Conservation (phyloP, 2,113 vertebrate species). For the Ariopsis seemanni region DNA sequence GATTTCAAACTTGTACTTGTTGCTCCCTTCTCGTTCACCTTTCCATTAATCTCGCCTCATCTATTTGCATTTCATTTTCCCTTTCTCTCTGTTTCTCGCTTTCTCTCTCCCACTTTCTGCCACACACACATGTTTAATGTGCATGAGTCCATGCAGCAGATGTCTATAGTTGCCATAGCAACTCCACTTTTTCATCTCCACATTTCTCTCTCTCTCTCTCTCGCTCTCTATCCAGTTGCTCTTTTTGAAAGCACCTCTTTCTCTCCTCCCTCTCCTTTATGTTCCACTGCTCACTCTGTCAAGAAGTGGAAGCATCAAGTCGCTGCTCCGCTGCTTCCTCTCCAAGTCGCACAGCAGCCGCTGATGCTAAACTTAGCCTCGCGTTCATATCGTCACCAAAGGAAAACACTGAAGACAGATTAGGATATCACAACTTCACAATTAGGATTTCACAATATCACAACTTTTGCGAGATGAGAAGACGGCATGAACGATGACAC, state of each 20-base stretch:
- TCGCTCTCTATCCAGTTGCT: neutral
- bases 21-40: neutral
- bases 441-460: too few species aligned
- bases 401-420: neutral
- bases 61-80: constrained; percentile 2
- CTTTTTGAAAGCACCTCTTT: constrained; percentile 37
- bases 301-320: neutral
- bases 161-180: constrained; percentile 51
- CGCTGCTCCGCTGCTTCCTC: neutral
- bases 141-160: constrained; percentile 34
- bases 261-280: neutral
- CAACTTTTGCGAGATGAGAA: neutral
- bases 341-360: neutral
- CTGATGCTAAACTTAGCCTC: constrained; percentile 8
- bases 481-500: neutral
- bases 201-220: neutral
- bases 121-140: constrained; percentile 47
- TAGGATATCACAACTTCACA: too few species aligned
- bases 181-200: constrained; percentile 38
- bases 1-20: neutral
- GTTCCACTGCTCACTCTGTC: constrained; percentile 18
- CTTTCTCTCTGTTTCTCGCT: neutral
- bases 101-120: constrained; percentile 6
- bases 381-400: neutral
- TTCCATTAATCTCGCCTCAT: neutral